A percentile compares a stretch with the other conserved stretches of the same genome.
Evolutionary conservation across 2,797 vertebrate species (phyloP).

Genomic region (Phoeniculus purpureus): DNA sequence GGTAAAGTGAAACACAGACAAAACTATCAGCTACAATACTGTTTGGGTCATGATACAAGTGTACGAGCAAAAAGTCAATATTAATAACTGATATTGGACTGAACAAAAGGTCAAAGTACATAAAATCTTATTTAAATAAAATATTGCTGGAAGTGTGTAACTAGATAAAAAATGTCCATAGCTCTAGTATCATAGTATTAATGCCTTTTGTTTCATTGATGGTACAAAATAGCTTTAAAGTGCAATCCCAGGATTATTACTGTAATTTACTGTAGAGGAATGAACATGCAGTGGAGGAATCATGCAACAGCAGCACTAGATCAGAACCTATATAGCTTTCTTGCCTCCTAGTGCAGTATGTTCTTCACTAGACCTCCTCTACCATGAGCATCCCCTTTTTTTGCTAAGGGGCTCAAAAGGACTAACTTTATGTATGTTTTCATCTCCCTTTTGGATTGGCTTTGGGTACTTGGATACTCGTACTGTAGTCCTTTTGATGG

Average conservation of each 20-base stretch:
- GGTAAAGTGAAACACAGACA: background rate
- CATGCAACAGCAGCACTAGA: background rate
- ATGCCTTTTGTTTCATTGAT: background rate
- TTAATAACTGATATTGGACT: slow-evolving; percentile 53
- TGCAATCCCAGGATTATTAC: background rate
- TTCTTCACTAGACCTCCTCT: background rate
- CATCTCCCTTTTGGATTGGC: background rate
- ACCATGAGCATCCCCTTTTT: background rate
- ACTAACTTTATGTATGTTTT: background rate
- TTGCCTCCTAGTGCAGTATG: background rate
- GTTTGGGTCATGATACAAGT: slow-evolving; percentile 20
- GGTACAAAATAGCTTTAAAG: background rate
- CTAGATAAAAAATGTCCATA: background rate
- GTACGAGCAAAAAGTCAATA: slow-evolving; percentile 55
- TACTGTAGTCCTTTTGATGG: background rate
- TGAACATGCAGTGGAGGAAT: background rate
- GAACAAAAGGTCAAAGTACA: slow-evolving; percentile 9
- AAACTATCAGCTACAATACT: background rate
- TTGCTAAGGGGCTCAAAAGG: background rate
- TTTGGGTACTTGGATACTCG: background rate
- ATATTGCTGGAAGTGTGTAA: background rate
- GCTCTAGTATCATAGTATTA: background rate
- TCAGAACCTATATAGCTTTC: background rate
- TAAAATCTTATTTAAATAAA: background rate
- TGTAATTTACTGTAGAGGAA: background rate